phyloP scores from a whole-genome alignment of 1,140 invertebrate genomes.

The Tachypleus tridentatus region DNA sequence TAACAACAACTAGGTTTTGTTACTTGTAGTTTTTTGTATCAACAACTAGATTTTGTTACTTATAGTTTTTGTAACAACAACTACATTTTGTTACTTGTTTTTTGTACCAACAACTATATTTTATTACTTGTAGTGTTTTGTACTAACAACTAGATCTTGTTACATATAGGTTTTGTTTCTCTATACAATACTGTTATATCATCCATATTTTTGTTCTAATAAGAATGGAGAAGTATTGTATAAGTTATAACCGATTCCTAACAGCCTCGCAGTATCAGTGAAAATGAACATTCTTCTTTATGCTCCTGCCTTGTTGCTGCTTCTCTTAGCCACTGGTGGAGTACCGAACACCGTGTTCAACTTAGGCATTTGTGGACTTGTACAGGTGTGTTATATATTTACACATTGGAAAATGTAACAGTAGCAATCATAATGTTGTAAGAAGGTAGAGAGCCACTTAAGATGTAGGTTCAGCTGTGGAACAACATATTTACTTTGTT shows the following conservation, averaged over 20 bases:
- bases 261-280: slow-evolving; percentile 82
- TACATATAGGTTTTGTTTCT: slow-evolving; percentile 1
- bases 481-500: too few relatives aligned
- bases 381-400: slow-evolving; percentile 52
- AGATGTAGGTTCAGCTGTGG: too few relatives aligned
- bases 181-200: not conserved
- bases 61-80: too few relatives aligned
- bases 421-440: too few relatives aligned
- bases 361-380: slow-evolving; percentile 60
- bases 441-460: too few relatives aligned
- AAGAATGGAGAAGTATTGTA: too few relatives aligned
- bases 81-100: too few relatives aligned
- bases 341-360: slow-evolving; percentile 54
- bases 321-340: slow-evolving; percentile 68
- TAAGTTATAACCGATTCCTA: slow-evolving; percentile 19
- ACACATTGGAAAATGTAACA: too few relatives aligned
- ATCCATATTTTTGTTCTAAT: not conserved
- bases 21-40: too few relatives aligned
- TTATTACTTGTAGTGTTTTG: not conserved
- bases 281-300: slow-evolving; percentile 98
- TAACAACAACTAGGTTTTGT: too few relatives aligned
- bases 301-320: slow-evolving; percentile 76
- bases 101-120: too few relatives aligned
- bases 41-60: too few relatives aligned
- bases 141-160: slow-evolving; percentile 1